Base-by-base conservation (phyloP, 2,797 vertebrate species). In the Neopelma chrysocephalum region DNA sequence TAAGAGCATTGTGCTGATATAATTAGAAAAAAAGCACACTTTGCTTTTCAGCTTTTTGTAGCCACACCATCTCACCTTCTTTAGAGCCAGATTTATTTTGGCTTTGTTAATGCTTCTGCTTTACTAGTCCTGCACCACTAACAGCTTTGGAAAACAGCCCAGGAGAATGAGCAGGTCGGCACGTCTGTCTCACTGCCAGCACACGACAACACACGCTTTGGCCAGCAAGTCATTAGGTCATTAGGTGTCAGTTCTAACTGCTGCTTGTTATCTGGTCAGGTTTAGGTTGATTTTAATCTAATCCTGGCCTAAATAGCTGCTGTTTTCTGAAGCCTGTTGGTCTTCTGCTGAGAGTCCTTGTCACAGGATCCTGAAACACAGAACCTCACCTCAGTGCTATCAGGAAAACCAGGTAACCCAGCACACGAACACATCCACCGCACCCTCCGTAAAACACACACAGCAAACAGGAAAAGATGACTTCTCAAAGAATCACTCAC, bases 401-500 rank as follows among this genome's bases (percentile, higher is more conserved):
- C 4, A 27, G 32, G 13, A 61, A 73, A 64, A 51, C 3, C 12
- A 40, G 26, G 19, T 36, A 36, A 38, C 17, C 18, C 23, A 12
- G 31, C 20, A 42, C 12, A 50, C 13, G 47, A 79, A 38, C 10
- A n/a, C 17, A 66, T 45, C 48, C 47, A 32, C 6, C 38, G 32
- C 62, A 64, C 14, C 22, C 40, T 85, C 38, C 23, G 58, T 56
- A 36, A 1, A 2, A 36, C 26, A 53, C 1, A 4, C 11, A 19
- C 58, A 73, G 78, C 42, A 75, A 81, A 34, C 8, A 58, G 31
- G 36, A 26, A 50, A 83, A 78, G 8, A 50, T 43, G 7, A 12
- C 34, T 80, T 91, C 26, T 19, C 43, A 45, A 66, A 65, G 50
- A 85, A 51, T 47, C 66, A 73, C 95, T 40, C 91, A 99, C 99